These are phyloP conservation scores for Drosophila orena DNA, from an alignment of 1,140 invertebrate species.

Conservation along the genomic window DNA sequence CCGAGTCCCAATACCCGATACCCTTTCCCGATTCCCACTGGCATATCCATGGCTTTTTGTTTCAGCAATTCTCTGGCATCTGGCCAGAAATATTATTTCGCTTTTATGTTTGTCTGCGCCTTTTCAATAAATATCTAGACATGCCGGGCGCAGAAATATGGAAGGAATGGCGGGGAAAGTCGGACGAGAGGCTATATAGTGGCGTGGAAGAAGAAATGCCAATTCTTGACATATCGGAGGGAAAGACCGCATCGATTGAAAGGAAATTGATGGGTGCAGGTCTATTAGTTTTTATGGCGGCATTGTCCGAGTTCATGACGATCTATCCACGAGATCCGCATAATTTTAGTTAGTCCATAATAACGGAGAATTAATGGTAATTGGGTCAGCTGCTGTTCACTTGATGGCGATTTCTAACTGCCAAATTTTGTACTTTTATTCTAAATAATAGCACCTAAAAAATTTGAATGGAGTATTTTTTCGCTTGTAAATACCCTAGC, in stretches of 20 bases:
- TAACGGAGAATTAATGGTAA: conserved; percentile 41
- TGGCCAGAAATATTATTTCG: conserved; percentile 83
- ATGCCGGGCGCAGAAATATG: conserved; percentile 20
- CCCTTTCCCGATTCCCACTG: conserved; percentile 8
- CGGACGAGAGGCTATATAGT: conserved; percentile 8
- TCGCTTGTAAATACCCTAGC: not conserved
- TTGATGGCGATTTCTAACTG: not conserved
- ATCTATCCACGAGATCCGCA: conserved; percentile 55
- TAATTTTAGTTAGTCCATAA: conserved; percentile 15
- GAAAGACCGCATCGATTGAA: conserved; percentile 47
- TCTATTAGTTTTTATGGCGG: conserved; percentile 71
- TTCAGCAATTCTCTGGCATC: conserved; percentile 67
- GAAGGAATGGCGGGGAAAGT: conserved; percentile 4
- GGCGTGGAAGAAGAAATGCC: conserved; percentile 43
- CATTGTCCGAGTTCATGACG: conserved; percentile 72
- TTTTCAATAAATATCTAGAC: conserved; percentile 81
- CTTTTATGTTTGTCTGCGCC: conserved; percentile 81
- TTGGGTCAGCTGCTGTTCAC: conserved; percentile 46
- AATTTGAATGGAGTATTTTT: too few species aligned
- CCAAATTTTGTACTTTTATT: not conserved
- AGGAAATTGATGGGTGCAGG: conserved; percentile 52
- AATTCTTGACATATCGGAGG: conserved; percentile 73
- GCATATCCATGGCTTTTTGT: conserved; percentile 55
- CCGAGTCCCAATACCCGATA: conserved; percentile 1
- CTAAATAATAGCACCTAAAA: too few species aligned